phyloP scores from a whole-genome alignment of 1,140 invertebrate species.

The Chymomyza costata region DNA sequence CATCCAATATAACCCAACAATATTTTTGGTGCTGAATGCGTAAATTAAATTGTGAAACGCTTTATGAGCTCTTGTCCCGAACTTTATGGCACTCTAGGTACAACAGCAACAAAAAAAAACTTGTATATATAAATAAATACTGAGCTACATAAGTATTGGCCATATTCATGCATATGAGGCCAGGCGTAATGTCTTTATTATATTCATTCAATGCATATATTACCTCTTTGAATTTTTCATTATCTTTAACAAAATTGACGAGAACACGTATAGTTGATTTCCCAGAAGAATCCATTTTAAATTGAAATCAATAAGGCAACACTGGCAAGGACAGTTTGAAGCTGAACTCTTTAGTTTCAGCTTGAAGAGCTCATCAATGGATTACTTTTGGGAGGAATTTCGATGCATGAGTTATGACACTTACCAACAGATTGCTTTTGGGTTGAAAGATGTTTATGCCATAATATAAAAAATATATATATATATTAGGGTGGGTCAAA shows the following conservation, averaged over 20 bases:
- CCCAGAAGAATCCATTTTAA: constrained; percentile 44
- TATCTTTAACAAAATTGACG: constrained; percentile 44
- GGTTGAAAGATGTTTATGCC: too few relatives aligned
- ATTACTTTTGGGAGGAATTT: too few relatives aligned
- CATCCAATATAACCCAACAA: too few relatives aligned
- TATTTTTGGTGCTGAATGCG: constrained; percentile 14
- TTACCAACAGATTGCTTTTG: too few relatives aligned
- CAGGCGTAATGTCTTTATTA: constrained; percentile 34
- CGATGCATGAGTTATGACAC: too few relatives aligned
- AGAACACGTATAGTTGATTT: constrained; percentile 29
- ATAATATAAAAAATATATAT: too few relatives aligned
- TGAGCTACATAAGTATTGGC: constrained; percentile 3
- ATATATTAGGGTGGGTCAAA: too few relatives aligned
- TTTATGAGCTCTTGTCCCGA: constrained; percentile 33
- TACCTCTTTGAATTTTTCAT: constrained; percentile 57
- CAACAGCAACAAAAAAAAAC: constrained; percentile 5
- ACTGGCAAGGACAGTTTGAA: too few relatives aligned
- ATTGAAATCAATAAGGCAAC: constrained; percentile 64
- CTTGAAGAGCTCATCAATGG: too few relatives aligned
- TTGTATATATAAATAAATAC: background rate
- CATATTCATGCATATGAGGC: constrained; percentile 1
- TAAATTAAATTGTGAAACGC: constrained; percentile 36
- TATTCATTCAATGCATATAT: constrained; percentile 63
- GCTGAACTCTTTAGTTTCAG: too few relatives aligned
- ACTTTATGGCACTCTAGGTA: constrained; percentile 14